A percentile compares a stretch with the other conserved stretches of the same genome.
phyloP scores from a whole-genome alignment of 2,888 invertebrate species.

The Trachelus iudaicus region DNA sequence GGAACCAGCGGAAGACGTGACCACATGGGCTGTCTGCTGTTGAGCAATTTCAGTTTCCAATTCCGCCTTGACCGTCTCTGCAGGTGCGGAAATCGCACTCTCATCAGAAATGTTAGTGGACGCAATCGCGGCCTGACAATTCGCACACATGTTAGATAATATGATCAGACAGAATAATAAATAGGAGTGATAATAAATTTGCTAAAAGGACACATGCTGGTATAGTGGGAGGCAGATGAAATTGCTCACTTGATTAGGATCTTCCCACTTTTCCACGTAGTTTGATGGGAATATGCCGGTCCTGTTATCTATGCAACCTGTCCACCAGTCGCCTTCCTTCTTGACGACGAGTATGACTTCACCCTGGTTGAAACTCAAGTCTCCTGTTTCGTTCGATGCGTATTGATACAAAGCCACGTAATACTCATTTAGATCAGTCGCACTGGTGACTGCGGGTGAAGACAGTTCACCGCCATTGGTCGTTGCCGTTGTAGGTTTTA shows the following conservation, averaged over 20 bases:
- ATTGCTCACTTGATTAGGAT: slow-evolving; percentile 48
- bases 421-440: slow-evolving; percentile 72
- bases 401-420: slow-evolving; percentile 93
- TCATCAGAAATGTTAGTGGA: slow-evolving; percentile 1
- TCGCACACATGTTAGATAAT: slow-evolving; percentile 5
- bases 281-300: slow-evolving; percentile 97
- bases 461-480: slow-evolving; percentile 42
- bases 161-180: neutral
- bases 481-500: slow-evolving; percentile 53
- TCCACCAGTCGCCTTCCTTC: slow-evolving; percentile 99
- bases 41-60: slow-evolving; percentile 1
- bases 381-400: slow-evolving; percentile 88
- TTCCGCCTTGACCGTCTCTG: neutral
- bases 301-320: slow-evolving; percentile 84
- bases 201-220: neutral
- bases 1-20: slow-evolving; percentile 8
- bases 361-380: slow-evolving; percentile 86
- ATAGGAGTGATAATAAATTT: neutral
- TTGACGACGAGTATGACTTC: slow-evolving; percentile 89
- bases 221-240: neutral
- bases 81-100: neutral
- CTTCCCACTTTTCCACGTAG: slow-evolving; percentile 85
- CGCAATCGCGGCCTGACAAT: slow-evolving; percentile 10
- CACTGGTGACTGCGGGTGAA: slow-evolving; percentile 41
- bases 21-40: slow-evolving; percentile 10